These are phyloP conservation scores for Hemicentrotus pulcherrimus DNA, from an alignment of 35 echinoderm and acorn worm species.

Conservation along the genomic window DNA sequence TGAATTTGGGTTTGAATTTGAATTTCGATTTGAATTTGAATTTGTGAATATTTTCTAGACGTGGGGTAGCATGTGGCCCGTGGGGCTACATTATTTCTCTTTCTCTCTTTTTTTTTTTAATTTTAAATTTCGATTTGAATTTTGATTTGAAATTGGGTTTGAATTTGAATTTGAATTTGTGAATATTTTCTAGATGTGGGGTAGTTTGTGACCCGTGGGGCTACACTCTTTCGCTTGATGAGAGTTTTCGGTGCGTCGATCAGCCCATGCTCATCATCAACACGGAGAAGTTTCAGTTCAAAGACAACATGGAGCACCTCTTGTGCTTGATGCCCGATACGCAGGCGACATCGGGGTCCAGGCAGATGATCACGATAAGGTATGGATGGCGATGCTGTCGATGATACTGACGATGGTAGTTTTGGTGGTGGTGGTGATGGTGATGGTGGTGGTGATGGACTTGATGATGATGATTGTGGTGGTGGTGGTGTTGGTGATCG, in stretches of 20 bases:
- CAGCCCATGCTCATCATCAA: conserved; percentile 90
- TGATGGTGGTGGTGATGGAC: background rate
- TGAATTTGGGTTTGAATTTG: no score
- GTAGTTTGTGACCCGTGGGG: conserved; percentile 82
- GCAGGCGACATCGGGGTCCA: conserved; percentile 60
- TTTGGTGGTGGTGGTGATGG: background rate
- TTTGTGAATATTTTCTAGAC: conserved; percentile 21
- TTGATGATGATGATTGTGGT: background rate
- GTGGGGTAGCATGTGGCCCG: conserved; percentile 72
- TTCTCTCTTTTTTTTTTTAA: no score
- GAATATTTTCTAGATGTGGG: conserved; percentile 53
- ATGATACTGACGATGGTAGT: background rate
- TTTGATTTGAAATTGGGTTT: background rate
- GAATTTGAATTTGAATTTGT: background rate
- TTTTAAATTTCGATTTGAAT: background rate
- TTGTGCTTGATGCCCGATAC: conserved; percentile 59
- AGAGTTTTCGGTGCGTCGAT: conserved; percentile 43
- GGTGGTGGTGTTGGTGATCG: background rate
- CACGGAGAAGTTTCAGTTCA: conserved; percentile 90
- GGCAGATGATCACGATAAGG: conserved; percentile 89
- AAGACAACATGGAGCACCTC: conserved; percentile 67
- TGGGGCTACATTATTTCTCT: conserved; percentile 71
- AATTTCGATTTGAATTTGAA: no score
- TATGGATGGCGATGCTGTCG: conserved; percentile 17
- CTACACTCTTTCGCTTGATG: conserved; percentile 57